Evolutionary conservation across 2,888 invertebrate species (phyloP).

Genomic region (Tenthredo notha): DNA sequence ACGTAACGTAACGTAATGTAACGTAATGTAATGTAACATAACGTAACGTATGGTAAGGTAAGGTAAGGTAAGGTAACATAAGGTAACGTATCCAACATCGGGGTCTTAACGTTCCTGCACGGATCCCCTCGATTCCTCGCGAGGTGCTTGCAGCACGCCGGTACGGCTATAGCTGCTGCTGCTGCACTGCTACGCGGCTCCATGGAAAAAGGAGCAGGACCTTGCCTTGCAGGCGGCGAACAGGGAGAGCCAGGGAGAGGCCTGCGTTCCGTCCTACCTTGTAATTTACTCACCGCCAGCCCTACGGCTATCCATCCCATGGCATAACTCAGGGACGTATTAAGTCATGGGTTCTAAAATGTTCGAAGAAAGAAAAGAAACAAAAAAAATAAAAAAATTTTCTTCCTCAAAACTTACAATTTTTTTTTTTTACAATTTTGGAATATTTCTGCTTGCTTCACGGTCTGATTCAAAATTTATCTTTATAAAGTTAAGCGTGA

Average conservation of each 20-base stretch:
- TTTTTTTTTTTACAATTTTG: background rate
- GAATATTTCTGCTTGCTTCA: too few relatives aligned
- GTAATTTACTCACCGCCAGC: constrained; percentile 77
- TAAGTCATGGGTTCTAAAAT: background rate
- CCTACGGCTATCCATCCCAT: constrained; percentile 73
- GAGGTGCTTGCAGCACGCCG: constrained; percentile 1
- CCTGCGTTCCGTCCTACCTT: constrained; percentile 75
- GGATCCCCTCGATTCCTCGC: background rate
- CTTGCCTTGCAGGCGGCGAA: constrained; percentile 30
- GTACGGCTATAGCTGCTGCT: background rate
- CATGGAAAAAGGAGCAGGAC: constrained; percentile 21
- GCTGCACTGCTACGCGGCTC: background rate
- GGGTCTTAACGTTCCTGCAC: background rate
- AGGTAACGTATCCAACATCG: background rate
- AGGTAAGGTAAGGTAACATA: background rate
- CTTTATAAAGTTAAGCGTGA: too few relatives aligned
- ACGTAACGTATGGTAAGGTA: background rate
- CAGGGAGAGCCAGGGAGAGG: constrained; percentile 56
- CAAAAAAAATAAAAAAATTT: too few relatives aligned
- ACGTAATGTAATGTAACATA: background rate
- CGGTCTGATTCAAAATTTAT: too few relatives aligned
- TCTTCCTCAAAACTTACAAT: background rate
- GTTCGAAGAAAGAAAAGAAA: background rate
- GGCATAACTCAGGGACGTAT: constrained; percentile 72
- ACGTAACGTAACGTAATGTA: background rate